Percentiles rank a stretch among this genome's conserved stretches.
Evolutionary conservation across 2,797 vertebrate species (phyloP).

Genomic region (Phataginus tetradactyla): DNA sequence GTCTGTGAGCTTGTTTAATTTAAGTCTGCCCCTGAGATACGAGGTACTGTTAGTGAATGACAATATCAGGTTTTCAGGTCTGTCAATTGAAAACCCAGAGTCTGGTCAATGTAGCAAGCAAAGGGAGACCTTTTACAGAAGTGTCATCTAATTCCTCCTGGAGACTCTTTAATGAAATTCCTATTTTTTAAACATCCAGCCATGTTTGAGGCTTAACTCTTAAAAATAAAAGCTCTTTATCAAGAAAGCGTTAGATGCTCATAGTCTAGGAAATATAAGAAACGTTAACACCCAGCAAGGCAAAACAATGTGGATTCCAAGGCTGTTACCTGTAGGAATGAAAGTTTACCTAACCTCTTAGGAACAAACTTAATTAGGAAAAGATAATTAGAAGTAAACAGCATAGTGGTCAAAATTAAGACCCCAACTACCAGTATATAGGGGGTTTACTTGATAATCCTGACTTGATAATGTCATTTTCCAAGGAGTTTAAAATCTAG

Average conservation of each 20-base stretch:
- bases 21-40: slow-evolving; percentile 40
- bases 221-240: slow-evolving; percentile 34
- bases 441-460: background rate
- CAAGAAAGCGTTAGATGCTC: slow-evolving; percentile 17
- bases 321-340: background rate
- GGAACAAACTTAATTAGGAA: background rate
- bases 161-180: slow-evolving; percentile 21
- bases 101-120: background rate
- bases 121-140: background rate
- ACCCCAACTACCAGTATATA: background rate
- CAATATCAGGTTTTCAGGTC: background rate
- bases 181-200: background rate
- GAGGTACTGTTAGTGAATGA: background rate
- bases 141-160: background rate
- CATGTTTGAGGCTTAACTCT: background rate
- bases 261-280: background rate
- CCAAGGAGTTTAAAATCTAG: background rate
- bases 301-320: background rate
- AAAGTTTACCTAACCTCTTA: slow-evolving; percentile 1
- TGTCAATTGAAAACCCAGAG: background rate
- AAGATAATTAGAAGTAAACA: background rate
- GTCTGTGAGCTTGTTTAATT: slow-evolving; percentile 56
- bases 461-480: background rate
- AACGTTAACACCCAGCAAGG: background rate
- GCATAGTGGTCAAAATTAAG: background rate